Base-by-base conservation (phyloP, 2,113 vertebrate species). In the Tylochromis polylepis region DNA sequence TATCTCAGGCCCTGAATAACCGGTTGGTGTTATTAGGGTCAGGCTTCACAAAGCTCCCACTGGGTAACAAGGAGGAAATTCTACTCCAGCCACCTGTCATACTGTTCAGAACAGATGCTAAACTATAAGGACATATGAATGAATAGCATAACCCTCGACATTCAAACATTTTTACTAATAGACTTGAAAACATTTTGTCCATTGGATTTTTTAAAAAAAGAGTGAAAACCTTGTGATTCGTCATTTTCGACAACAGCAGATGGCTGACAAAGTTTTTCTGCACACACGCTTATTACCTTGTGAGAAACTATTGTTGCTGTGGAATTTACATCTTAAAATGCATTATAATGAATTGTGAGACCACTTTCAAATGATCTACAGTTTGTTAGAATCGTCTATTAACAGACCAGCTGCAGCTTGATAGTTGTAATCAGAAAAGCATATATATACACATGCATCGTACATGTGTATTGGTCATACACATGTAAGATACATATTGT, bases 1-100 rank as follows among this genome's bases (percentile, higher is more conserved):
- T 65, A 86, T 86, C 57, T 89, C 56, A 81, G 58, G 11, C 77
- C 27, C 20, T 81, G 14, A 86, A 79, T 86, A 85, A 85, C 81
- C 56, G 36, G 58, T 65, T 22, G 49, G 49, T 80, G 29, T 79
- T 87, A 81, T 79, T 36, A 87, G 51, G 77, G 83, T 82, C 78
- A 82, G 51, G 22, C 58, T 58, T 82, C 75, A 58, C 77, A 83
- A 81, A 87, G 58, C 51, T 87, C 79, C 43, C 86, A 82, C 53
- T 79, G 72, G 82, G 84, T 41, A 85, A 53, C 18, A 56, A 82
- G 20, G 70, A 4, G n/a, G 12, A 85, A 85, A 87, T 80, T 58
- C 27, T 53, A 34, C 65, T 79, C 59, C 14, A 38, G 27, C 11
- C 58, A 81, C 22, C 31, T 84, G 70, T 85, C 62, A 70, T 56